A percentile compares a stretch with the other conserved stretches of the same genome.
These are phyloP conservation scores for Trigoniulus corallinus DNA, from an alignment of 1,140 invertebrate genomes.

Conservation along the genomic window DNA sequence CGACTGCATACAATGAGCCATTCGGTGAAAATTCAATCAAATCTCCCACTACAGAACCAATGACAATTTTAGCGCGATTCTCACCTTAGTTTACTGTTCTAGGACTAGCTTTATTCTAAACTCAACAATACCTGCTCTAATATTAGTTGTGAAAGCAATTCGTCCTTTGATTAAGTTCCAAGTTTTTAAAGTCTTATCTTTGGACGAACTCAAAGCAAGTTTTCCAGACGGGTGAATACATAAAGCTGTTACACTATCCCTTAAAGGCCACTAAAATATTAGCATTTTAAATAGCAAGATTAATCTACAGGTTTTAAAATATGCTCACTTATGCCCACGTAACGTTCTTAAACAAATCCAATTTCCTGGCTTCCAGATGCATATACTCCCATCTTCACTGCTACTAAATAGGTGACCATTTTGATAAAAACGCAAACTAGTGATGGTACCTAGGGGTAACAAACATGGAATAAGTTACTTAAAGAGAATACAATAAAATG, in stretches of 20 bases:
- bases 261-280: conserved; percentile 38
- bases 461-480: neutral
- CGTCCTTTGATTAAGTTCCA: conserved; percentile 90
- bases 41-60: conserved; percentile 17
- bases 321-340: conserved; percentile 27
- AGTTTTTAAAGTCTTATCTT: conserved; percentile 63
- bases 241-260: conserved; percentile 23
- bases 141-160: conserved; percentile 69
- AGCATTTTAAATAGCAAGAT: conserved; percentile 46
- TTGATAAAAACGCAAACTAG: conserved; percentile 53
- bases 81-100: no score
- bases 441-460: conserved; percentile 42
- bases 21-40: conserved; percentile 17
- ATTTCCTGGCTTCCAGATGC: conserved; percentile 57
- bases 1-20: conserved; percentile 31
- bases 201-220: conserved; percentile 66
- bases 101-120: neutral
- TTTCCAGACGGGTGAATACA: conserved; percentile 72
- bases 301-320: conserved; percentile 3
- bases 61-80: conserved; percentile 1
- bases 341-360: conserved; percentile 45
- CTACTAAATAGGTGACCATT: conserved; percentile 60
- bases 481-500: no score
- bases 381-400: conserved; percentile 67
- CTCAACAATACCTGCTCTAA: conserved; percentile 32